Percentiles rank a stretch among this genome's conserved stretches.
Evolutionary conservation across 2,113 vertebrate species (phyloP).

Genomic region (Epinephelus cyanopodus): DNA sequence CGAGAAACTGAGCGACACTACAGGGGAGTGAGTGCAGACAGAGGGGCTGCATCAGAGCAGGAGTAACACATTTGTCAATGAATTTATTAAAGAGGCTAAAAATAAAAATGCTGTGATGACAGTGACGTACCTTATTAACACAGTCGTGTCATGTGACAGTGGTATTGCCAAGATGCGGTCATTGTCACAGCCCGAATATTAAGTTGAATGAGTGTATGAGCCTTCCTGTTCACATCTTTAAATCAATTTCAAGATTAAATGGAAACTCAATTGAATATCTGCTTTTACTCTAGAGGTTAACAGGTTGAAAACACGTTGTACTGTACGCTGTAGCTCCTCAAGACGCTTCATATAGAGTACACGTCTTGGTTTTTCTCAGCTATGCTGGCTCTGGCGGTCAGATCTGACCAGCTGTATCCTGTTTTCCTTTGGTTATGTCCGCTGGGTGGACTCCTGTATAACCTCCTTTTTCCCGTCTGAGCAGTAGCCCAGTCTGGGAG

Average conservation of each 20-base stretch:
- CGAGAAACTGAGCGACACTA: too few species aligned
- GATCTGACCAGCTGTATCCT: constrained; percentile 84
- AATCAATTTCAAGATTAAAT: neutral
- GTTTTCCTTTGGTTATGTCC: constrained; percentile 77
- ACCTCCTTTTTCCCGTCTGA: constrained; percentile 70
- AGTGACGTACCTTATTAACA: too few species aligned
- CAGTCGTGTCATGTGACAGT: too few species aligned
- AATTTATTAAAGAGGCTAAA: too few species aligned
- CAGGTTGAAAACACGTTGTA: neutral
- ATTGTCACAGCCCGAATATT: too few species aligned
- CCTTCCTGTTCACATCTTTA: neutral
- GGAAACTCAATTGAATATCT: neutral
- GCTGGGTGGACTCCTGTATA: constrained; percentile 63
- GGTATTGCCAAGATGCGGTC: too few species aligned
- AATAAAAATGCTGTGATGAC: too few species aligned
- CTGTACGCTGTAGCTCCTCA: neutral
- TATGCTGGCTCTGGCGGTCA: constrained; percentile 41
- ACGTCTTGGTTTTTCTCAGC: constrained; percentile 22
- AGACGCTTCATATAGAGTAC: constrained; percentile 35
- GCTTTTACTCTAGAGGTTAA: neutral
- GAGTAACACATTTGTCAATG: too few species aligned
- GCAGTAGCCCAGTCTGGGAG: constrained; percentile 77
- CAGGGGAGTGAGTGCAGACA: too few species aligned
- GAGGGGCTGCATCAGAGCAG: too few species aligned
- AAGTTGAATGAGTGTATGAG: neutral